Percentiles rank a stretch among this genome's conserved stretches.
Evolutionary conservation across 2,888 invertebrate genomes (phyloP).

Genomic region (Osedax frankpressi): DNA sequence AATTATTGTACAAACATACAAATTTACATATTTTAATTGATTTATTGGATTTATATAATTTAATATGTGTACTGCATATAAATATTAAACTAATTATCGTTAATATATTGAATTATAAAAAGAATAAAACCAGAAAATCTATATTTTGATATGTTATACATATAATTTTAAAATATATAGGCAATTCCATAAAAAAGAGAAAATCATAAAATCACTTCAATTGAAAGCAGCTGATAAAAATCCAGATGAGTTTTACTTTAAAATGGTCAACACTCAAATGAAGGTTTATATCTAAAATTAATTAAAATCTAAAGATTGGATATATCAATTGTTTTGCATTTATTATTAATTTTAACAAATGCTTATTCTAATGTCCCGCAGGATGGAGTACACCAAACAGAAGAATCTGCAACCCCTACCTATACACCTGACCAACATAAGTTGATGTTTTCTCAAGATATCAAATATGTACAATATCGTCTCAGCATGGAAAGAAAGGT

Average conservation of each 20-base stretch:
- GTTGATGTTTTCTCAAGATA: conserved; percentile 78
- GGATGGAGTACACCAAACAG: conserved; percentile 52
- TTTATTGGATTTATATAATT: too few species aligned
- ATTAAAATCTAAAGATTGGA: not conserved
- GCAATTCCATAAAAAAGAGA: conserved; percentile 56
- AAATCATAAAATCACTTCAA: conserved; percentile 65
- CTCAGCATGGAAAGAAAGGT: conserved; percentile 64
- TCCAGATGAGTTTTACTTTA: conserved; percentile 95
- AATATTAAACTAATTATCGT: too few species aligned
- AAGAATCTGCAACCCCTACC: conserved; percentile 53
- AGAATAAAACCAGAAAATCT: too few species aligned
- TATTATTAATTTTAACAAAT: too few species aligned
- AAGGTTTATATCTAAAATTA: conserved; percentile 36
- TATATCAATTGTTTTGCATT: too few species aligned
- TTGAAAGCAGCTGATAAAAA: conserved; percentile 78
- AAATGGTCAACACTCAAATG: conserved; percentile 79
- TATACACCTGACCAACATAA: conserved; percentile 66
- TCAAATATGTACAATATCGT: conserved; percentile 76
- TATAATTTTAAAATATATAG: too few species aligned
- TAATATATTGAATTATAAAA: too few species aligned
- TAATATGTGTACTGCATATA: not conserved
- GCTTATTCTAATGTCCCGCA: conserved; percentile 29
- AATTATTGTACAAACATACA: too few species aligned
- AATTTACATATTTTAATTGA: too few species aligned
- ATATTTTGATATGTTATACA: too few species aligned